phyloP scores from a whole-genome alignment of 1,140 invertebrate species.

The Danaus plexippus region DNA sequence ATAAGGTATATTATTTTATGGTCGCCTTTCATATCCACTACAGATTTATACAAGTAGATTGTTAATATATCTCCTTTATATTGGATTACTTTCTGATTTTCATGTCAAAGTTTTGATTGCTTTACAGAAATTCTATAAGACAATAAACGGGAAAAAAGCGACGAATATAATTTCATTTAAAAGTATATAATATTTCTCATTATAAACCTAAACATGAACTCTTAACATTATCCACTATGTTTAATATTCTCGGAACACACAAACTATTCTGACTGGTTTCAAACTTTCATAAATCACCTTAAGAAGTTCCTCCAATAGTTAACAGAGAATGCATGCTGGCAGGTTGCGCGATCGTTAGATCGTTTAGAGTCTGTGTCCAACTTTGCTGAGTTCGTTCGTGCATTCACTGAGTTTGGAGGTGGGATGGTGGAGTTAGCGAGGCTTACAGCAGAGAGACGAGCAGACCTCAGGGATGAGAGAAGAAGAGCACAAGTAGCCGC shows the following conservation, averaged over 20 bases:
- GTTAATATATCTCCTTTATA: neutral
- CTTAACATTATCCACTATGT: too few species aligned
- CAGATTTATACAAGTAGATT: neutral
- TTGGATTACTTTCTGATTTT: too few species aligned
- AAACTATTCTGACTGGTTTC: constrained; percentile 4
- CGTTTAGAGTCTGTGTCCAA: constrained; percentile 94
- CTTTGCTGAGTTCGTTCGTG: constrained; percentile 99
- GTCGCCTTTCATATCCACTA: neutral
- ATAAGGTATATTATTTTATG: constrained; percentile 81
- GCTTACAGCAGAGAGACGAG: constrained; percentile 86
- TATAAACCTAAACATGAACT: too few species aligned
- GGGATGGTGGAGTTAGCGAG: constrained; percentile 99
- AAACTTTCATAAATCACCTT: constrained; percentile 11
- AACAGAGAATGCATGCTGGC: constrained; percentile 17
- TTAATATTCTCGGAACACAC: too few species aligned
- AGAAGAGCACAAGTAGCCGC: constrained; percentile 95
- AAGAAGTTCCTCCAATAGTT: neutral
- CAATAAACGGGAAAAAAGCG: too few species aligned
- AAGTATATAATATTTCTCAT: too few species aligned
- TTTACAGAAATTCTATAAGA: too few species aligned
- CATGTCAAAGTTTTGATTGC: too few species aligned
- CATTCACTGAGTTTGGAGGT: constrained; percentile 97
- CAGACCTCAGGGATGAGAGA: constrained; percentile 95
- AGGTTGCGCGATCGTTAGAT: constrained; percentile 86
- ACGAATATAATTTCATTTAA: too few species aligned